Base-by-base conservation (phyloP, 2,888 invertebrate species). In the Eretmocerus hayati region DNA sequence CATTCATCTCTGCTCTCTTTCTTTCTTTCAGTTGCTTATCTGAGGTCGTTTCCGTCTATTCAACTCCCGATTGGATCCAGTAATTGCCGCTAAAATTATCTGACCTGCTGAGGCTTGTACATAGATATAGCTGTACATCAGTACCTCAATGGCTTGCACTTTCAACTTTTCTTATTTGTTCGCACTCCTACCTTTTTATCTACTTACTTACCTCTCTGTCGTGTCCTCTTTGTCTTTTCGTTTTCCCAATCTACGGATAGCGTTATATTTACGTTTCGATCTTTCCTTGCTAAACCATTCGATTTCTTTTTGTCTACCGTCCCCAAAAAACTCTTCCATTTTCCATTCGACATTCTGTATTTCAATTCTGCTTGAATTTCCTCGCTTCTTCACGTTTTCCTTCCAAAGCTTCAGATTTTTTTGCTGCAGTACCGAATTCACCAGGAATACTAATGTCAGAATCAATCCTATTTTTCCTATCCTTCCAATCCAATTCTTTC, bases 31-130 rank as follows among this genome's bases (percentile, higher is more conserved):
- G n/a, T 30, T 11, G 20, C 37, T 13, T 52, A 50, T 56, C 53
- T 56, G 49, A 55, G 56, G 53, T 60, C 61, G 59, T 62, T 62
- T 60, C 58, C 61, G 58, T 58, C 62, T 54, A 63, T 63, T 63
- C 62, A 63, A 59, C 59, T 59, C 61, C 59, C 61, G 57, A 62
- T 62, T 61, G 62, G 62, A 63, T 60, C 58, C 59, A 57, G 62
- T 62, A 62, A 63, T 62, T 63, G 62, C 60, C 46, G 60, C 58
- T 60, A 62, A 62, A 61, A 63, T 63, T 62, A 62, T 62, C 62
- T 52, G 50, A 51, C 54, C 57, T 31, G n/a, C n/a, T n/a, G n/a
- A n/a, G n/a, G n/a, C n/a, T n/a, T n/a, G n/a, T n/a, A n/a, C n/a
- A n/a, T n/a, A n/a, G n/a, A n/a, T n/a, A n/a, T n/a, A n/a, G n/a